These are phyloP conservation scores for Chiroxiphia lanceolata DNA, from an alignment of 2,797 vertebrate species.

Conservation along the genomic window DNA sequence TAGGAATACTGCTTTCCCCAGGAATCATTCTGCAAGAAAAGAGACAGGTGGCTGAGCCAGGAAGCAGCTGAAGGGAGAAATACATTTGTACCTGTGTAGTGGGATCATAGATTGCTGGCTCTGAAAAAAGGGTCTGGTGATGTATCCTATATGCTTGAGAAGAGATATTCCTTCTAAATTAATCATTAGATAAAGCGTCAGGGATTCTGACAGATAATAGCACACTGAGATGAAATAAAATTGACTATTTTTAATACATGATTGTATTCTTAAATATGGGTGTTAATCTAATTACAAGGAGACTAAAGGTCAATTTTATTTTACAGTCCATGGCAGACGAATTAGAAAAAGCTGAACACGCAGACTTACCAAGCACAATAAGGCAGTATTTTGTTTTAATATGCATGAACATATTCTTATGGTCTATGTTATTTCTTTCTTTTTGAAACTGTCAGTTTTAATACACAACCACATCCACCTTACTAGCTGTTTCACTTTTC, in stretches of 20 bases:
- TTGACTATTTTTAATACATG: not conserved
- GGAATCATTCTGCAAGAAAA: conserved; percentile 88
- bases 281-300: conserved; percentile 20
- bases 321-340: not conserved
- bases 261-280: not conserved
- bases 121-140: conserved; percentile 43
- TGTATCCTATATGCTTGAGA: conserved; percentile 52
- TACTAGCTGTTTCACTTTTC: not conserved
- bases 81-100: not conserved
- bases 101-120: conserved; percentile 54
- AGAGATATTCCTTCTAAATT: not conserved
- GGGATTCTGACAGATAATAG: conserved; percentile 20
- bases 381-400: not conserved
- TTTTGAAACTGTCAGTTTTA: not conserved
- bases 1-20: conserved; percentile 99
- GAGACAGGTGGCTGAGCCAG: conserved; percentile 35
- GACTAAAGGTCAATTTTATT: conserved; percentile 15
- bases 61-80: not conserved
- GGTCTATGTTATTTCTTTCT: not conserved
- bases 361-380: not conserved
- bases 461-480: not conserved
- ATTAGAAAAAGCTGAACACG: not conserved
- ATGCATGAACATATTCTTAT: not conserved
- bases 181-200: not conserved
- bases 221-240: conserved; percentile 7